These are phyloP conservation scores for Pinna nobilis DNA, from an alignment of 1,140 invertebrate species.

Conservation along the genomic window DNA sequence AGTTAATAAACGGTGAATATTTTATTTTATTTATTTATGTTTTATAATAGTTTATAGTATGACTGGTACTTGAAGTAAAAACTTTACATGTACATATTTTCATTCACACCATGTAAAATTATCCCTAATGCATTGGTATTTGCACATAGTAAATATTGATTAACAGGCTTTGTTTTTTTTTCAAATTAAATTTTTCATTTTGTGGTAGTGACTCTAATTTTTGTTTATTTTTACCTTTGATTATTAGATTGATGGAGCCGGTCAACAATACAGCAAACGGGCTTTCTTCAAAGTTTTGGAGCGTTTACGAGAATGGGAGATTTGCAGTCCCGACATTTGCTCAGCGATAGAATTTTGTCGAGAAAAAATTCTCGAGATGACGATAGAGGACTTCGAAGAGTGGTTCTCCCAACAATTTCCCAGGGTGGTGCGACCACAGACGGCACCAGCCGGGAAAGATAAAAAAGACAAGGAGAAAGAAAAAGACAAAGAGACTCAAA, in stretches of 20 bases:
- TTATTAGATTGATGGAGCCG: constrained; percentile 66
- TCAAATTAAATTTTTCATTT: no score
- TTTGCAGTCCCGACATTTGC: constrained; percentile 72
- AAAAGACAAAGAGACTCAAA: neutral
- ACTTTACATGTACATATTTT: no score
- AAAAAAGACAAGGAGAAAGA: constrained; percentile 30
- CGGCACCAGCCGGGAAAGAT: constrained; percentile 56
- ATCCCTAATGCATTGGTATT: no score
- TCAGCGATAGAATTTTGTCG: constrained; percentile 74
- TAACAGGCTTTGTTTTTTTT: no score
- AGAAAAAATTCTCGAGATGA: constrained; percentile 71
- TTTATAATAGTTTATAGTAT: no score
- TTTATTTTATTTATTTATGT: no score
- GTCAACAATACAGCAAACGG: constrained; percentile 66
- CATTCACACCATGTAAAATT: no score
- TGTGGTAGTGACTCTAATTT: no score
- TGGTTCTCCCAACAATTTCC: constrained; percentile 72
- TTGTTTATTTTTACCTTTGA: neutral
- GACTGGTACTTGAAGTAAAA: no score
- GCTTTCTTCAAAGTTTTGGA: constrained; percentile 71
- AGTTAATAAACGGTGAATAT: no score
- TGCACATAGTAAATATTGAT: no score
- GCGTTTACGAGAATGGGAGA: constrained; percentile 70
- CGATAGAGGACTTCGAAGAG: constrained; percentile 71
- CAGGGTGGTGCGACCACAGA: constrained; percentile 62